phyloP scores from a whole-genome alignment of 2,797 vertebrate species.

The Micropoecilia bifurca region DNA sequence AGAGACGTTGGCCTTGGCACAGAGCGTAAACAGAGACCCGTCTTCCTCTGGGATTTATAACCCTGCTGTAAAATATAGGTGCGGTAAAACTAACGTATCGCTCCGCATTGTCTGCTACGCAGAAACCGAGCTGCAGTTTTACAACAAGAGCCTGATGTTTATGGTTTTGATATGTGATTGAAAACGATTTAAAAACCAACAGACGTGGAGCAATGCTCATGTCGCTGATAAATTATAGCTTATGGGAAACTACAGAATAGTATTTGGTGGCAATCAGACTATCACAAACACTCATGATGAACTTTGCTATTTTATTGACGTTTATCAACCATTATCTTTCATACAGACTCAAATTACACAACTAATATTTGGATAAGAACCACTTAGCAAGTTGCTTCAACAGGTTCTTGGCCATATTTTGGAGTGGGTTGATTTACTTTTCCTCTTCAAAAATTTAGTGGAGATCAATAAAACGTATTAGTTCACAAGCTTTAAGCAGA shows the following conservation, averaged over 20 bases:
- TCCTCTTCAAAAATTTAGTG: neutral
- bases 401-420: neutral
- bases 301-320: neutral
- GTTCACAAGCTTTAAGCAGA: neutral
- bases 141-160: conserved; percentile 1
- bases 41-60: neutral
- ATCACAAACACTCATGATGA: neutral
- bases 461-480: neutral
- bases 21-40: conserved; percentile 3
- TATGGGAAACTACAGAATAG: neutral
- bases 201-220: neutral
- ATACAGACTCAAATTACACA: neutral
- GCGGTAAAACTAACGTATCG: conserved; percentile 1
- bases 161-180: neutral
- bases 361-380: neutral
- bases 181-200: neutral
- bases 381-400: neutral
- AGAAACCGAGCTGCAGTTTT: neutral
- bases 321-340: neutral
- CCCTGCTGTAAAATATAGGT: neutral
- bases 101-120: neutral
- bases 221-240: neutral
- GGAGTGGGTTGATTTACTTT: neutral
- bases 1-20: conserved; percentile 29
- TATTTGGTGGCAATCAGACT: neutral